These are phyloP conservation scores for Diarsia brunnea DNA, from an alignment of 2,888 invertebrate species.

Conservation along the genomic window DNA sequence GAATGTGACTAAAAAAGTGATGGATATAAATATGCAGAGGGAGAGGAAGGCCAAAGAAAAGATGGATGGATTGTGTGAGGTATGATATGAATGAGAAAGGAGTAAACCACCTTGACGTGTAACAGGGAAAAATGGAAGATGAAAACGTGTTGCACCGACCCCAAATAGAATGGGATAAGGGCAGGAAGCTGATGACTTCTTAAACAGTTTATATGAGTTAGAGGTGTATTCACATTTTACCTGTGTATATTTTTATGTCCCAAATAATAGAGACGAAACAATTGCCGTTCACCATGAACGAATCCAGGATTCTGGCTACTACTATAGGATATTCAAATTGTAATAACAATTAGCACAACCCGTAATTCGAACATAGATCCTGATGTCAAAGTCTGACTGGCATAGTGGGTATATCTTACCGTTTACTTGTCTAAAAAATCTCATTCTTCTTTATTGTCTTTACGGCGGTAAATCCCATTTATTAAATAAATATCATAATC, in stretches of 20 bases:
- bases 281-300: not conserved
- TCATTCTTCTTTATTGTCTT: not conserved
- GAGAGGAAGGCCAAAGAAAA: too few species aligned
- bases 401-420: not conserved
- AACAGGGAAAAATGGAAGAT: too few species aligned
- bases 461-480: not conserved
- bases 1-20: too few species aligned
- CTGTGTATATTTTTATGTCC: not conserved
- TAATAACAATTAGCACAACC: not conserved
- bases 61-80: too few species aligned
- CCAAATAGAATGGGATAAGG: too few species aligned
- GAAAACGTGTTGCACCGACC: too few species aligned
- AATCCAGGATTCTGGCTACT: not conserved
- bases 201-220: too few species aligned
- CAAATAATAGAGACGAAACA: not conserved
- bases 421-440: not conserved
- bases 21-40: too few species aligned
- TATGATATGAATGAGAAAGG: too few species aligned
- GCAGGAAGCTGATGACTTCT: too few species aligned
- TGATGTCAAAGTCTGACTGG: not conserved
- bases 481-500: too few species aligned
- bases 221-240: not conserved
- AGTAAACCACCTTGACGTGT: too few species aligned
- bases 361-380: not conserved
- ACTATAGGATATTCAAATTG: not conserved